Base-by-base conservation (phyloP, 2,113 vertebrate genomes). In the Syrmaticus mikado region DNA sequence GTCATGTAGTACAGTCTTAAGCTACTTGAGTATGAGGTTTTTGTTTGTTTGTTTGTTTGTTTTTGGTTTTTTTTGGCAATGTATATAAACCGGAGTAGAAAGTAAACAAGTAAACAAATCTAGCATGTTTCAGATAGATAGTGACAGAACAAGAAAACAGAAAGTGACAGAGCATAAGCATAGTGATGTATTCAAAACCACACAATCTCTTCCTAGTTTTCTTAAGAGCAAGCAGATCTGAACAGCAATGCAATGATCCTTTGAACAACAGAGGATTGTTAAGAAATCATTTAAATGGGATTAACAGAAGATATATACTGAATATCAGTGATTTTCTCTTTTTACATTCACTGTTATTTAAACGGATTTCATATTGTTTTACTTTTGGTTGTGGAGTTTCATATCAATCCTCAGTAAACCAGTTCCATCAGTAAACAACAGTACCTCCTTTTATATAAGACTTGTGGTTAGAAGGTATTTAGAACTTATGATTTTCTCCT, bases 81-180 rank as follows among this genome's bases (percentile, higher is more conserved):
- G 4, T 52, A 32, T 64, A 83, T 24, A 48, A 90, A 92, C 19
- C 15, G 58, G 38, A 70, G 11, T 18, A 5, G 19, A 40, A 66
- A 73, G 30, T 85, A 34, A 72, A 57, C 30, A 66, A 73, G 27
- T 85, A 34, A 72, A 57, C 30, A 85, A 83, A 68, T 5, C 10
- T 58, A n/a, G 10, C 2, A 21, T 2, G 2, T 7, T 71, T 21
- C 10, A 48, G n/a, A 48, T 27, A 18, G 11, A 34, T n/a, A 50
- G 2, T 68, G 52, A 58, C 22, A 28, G 80, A 92, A 90, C 32
- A 10, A 65, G 25, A 4, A 28, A n/a, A 34, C n/a, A 13, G n/a
- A n/a, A 11, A 34, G 0, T 45, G 34, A 30, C 30, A 34, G 6
- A 6, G 1, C 4, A 50, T 66, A 6, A 6, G 1, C 3, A 50